Evolutionary conservation across 2,797 vertebrate genomes (phyloP).

Genomic region (Manis crassicaudata): DNA sequence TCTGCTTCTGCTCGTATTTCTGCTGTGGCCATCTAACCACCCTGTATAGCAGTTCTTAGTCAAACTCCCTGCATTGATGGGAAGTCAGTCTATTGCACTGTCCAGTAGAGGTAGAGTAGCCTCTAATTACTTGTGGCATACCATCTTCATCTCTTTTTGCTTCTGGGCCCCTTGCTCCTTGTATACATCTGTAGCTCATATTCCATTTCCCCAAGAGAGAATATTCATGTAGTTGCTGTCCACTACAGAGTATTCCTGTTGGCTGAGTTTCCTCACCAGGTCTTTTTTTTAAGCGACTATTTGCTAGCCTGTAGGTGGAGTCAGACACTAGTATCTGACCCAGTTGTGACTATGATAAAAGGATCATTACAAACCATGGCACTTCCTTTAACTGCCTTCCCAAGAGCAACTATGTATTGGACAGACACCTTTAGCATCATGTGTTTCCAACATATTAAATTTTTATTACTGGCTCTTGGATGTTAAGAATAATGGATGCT

Average conservation of each 20-base stretch:
- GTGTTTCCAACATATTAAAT: background rate
- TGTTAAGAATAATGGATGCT: background rate
- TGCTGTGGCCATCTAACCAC: background rate
- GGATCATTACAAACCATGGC: background rate
- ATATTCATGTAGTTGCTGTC: background rate
- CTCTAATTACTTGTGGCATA: background rate
- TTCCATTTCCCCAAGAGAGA: background rate
- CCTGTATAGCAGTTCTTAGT: background rate
- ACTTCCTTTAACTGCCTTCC: conserved; percentile 16
- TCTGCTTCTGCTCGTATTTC: background rate
- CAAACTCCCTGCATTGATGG: background rate
- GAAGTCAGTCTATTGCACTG: background rate
- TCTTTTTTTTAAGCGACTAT: background rate
- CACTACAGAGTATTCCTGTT: background rate
- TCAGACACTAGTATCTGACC: background rate
- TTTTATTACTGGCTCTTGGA: background rate
- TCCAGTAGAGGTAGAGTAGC: background rate
- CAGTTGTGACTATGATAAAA: background rate
- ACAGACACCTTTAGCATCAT: background rate
- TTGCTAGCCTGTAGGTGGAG: background rate
- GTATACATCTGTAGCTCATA: background rate
- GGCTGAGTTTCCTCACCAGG: background rate
- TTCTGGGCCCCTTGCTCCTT: background rate
- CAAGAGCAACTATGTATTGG: background rate
- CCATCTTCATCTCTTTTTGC: background rate